Evolutionary conservation across 2,888 invertebrate genomes (phyloP).

Genomic region (Eledona agricola): DNA sequence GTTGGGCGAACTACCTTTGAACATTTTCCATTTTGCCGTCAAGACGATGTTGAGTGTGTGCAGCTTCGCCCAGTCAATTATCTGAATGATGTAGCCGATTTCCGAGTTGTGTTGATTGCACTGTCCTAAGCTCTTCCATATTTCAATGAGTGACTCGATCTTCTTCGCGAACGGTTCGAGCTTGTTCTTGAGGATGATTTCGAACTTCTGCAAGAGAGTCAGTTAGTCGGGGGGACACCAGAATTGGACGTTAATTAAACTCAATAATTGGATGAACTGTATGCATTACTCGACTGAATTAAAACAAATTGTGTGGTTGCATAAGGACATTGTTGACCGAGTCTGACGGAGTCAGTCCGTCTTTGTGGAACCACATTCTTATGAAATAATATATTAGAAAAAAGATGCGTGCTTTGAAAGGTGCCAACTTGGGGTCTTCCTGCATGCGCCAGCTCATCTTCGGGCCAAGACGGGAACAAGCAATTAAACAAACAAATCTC

Average conservation of each 20-base stretch:
- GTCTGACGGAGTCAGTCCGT: too few relatives aligned
- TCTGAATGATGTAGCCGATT: slow-evolving; percentile 54
- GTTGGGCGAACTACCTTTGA: too few relatives aligned
- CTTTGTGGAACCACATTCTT: too few relatives aligned
- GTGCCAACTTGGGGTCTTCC: slow-evolving; percentile 51
- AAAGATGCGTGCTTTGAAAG: slow-evolving; percentile 60
- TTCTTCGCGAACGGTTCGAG: slow-evolving; percentile 54
- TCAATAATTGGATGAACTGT: too few relatives aligned
- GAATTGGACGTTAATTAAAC: neutral
- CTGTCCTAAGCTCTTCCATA: slow-evolving; percentile 55
- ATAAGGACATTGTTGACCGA: too few relatives aligned
- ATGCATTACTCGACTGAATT: too few relatives aligned
- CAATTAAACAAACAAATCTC: slow-evolving; percentile 57
- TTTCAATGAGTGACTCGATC: slow-evolving; percentile 55
- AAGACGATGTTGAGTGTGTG: slow-evolving; percentile 60
- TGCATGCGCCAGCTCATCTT: slow-evolving; percentile 54
- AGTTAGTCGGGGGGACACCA: slow-evolving; percentile 12
- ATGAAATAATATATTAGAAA: slow-evolving; percentile 47
- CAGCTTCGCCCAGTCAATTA: slow-evolving; percentile 60
- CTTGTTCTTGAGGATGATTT: slow-evolving; percentile 57
- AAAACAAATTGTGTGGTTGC: too few relatives aligned
- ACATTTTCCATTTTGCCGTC: slow-evolving; percentile 58
- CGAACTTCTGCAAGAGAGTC: slow-evolving; percentile 57
- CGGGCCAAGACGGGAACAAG: slow-evolving; percentile 51
- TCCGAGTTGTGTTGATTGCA: slow-evolving; percentile 52